Evolutionary conservation across 2,888 invertebrate genomes (phyloP).

Genomic region (Drosophila flavopinicola): DNA sequence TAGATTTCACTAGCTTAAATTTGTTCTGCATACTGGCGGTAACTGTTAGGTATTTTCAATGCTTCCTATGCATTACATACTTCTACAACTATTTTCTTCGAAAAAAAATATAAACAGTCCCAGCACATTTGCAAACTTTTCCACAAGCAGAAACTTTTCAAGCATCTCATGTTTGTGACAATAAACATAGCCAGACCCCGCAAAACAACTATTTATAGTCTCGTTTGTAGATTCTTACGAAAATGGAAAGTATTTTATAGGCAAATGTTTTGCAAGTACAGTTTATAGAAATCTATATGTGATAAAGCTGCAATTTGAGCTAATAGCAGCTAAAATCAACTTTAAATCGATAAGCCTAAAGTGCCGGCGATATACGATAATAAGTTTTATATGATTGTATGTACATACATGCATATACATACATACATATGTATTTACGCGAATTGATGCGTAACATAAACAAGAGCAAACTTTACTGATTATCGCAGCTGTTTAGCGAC

Average conservation of each 20-base stretch:
- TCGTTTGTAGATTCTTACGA: slow-evolving; percentile 50
- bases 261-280: slow-evolving; percentile 9
- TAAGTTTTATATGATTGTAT: too few species aligned
- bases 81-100: too few species aligned
- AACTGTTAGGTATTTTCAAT: too few species aligned
- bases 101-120: too few species aligned
- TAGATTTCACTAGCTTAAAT: too few species aligned
- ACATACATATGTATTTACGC: not conserved
- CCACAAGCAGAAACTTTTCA: slow-evolving; percentile 47
- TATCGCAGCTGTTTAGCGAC: slow-evolving; percentile 15
- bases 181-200: slow-evolving; percentile 36
- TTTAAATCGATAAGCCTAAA: not conserved
- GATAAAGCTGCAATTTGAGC: not conserved
- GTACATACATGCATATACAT: too few species aligned
- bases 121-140: not conserved
- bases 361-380: slow-evolving; percentile 5
- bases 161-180: slow-evolving; percentile 35
- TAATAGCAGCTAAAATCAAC: not conserved
- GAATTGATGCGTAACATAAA: slow-evolving; percentile 10
- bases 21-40: too few species aligned
- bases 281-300: not conserved
- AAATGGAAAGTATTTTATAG: slow-evolving; percentile 69
- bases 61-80: too few species aligned
- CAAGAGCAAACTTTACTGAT: slow-evolving; percentile 5
- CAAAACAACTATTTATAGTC: slow-evolving; percentile 64